phyloP scores from a whole-genome alignment of 2,797 vertebrate genomes.

The Megalops cyprinoides region DNA sequence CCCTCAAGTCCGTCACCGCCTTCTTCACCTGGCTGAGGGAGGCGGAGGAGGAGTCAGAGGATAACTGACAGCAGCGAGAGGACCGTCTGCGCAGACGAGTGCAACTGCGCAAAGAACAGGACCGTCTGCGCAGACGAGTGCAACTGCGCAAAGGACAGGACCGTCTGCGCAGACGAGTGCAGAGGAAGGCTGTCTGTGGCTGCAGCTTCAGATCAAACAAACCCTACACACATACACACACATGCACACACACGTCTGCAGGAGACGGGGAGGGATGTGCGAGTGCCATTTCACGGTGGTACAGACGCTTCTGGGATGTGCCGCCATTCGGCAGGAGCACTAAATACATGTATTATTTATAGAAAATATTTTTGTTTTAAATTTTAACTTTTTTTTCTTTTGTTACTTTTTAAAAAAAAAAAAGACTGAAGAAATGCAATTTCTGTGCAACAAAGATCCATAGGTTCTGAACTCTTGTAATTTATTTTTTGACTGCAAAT shows the following conservation, averaged over 20 bases:
- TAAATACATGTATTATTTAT: conserved; percentile 95
- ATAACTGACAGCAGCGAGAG: conserved; percentile 84
- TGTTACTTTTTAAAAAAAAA: conserved; percentile 91
- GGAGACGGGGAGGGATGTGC: conserved; percentile 69
- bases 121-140: conserved; percentile 78
- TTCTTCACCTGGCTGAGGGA: conserved; percentile 98
- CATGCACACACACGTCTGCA: conserved; percentile 74
- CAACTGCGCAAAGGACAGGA: conserved; percentile 67
- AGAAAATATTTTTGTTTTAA: conserved; percentile 99
- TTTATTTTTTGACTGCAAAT: conserved; percentile 99
- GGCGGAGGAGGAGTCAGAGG: conserved; percentile 97
- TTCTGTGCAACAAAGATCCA: conserved; percentile 74
- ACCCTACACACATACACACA: conserved; percentile 62
- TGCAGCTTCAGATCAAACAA: conserved; percentile 59
- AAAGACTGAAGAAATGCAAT: conserved; percentile 76
- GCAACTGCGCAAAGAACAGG: too few relatives aligned
- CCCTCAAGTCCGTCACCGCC: conserved; percentile 91
- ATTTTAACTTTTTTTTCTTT: conserved; percentile 81
- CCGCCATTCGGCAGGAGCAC: conserved; percentile 82
- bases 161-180: too few relatives aligned
- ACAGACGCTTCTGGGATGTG: conserved; percentile 81
- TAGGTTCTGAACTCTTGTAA: conserved; percentile 90
- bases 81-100: neutral
- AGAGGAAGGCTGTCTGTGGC: too few relatives aligned
- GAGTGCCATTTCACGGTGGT: conserved; percentile 64